These are phyloP conservation scores for Tringa solitaria DNA, from an alignment of 2,113 vertebrate genomes.

Conservation along the genomic window DNA sequence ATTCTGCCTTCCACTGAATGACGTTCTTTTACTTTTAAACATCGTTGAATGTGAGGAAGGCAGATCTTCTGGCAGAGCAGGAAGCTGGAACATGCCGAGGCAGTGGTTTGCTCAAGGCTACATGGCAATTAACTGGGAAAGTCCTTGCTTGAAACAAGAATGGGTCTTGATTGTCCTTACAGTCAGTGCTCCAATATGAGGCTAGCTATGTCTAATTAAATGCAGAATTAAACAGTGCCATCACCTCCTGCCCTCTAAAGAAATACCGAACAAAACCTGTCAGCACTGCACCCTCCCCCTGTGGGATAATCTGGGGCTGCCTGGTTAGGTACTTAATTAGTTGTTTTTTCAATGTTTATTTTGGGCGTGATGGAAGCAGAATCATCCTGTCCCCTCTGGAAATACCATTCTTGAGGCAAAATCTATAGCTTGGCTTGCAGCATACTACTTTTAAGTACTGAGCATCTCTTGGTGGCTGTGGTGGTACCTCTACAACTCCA, in stretches of 20 bases:
- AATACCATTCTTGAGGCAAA: not conserved
- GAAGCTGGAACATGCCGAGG: not conserved
- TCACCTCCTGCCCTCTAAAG: not conserved
- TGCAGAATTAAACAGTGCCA: not conserved
- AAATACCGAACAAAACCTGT: not conserved
- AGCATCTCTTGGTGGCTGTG: not conserved
- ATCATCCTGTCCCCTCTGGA: not conserved
- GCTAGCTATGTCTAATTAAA: not conserved
- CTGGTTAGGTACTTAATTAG: not conserved
- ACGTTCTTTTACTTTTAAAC: not conserved
- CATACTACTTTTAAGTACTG: not conserved
- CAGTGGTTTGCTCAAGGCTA: not conserved
- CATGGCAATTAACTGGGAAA: not conserved
- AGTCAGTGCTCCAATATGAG: not conserved
- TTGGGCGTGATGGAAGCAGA: not conserved
- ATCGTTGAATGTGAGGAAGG: not conserved
- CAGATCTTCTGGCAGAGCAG: not conserved
- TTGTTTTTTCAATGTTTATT: not conserved
- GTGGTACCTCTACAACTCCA: not conserved
- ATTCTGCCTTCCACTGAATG: not conserved
- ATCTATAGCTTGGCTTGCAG: not conserved
- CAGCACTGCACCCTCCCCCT: not conserved
- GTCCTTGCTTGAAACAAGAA: not conserved
- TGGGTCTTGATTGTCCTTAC: not conserved
- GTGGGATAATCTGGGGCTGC: not conserved